Evolutionary conservation across 2,888 invertebrate genomes (phyloP).

Genomic region (Tenthredo notha): DNA sequence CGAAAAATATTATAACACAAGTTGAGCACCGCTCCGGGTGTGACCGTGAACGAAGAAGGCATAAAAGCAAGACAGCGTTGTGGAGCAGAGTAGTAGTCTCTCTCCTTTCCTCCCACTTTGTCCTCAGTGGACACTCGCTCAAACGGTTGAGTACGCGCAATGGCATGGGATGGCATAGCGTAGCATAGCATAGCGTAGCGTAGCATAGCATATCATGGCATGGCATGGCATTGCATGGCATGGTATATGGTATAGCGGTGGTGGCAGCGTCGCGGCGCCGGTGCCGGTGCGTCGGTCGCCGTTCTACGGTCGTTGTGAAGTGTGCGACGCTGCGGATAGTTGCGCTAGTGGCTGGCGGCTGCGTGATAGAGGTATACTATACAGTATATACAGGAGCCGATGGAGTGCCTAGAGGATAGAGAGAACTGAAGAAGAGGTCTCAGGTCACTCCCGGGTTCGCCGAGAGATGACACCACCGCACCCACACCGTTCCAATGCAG

Average conservation of each 20-base stretch:
- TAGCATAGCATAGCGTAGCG: neutral
- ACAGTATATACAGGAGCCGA: conserved; percentile 26
- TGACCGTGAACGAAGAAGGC: conserved; percentile 77
- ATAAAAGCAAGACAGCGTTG: conserved; percentile 73
- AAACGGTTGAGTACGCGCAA: conserved; percentile 44
- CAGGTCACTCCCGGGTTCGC: conserved; percentile 71
- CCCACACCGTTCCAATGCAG: conserved; percentile 65
- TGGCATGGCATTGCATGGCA: neutral
- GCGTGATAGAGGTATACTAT: conserved; percentile 8
- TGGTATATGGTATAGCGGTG: neutral
- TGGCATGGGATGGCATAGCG: neutral
- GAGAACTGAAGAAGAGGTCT: conserved; percentile 43
- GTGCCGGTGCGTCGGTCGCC: conserved; percentile 4
- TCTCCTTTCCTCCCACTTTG: conserved; percentile 64
- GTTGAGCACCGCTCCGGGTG: conserved; percentile 74
- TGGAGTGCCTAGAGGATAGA: conserved; percentile 50
- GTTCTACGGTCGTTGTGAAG: conserved; percentile 22
- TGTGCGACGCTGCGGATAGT: conserved; percentile 46
- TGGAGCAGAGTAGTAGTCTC: conserved; percentile 69
- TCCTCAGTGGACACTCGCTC: conserved; percentile 49
- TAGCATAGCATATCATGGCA: neutral
- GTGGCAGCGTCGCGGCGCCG: conserved; percentile 39
- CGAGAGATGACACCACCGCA: conserved; percentile 76
- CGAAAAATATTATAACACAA: neutral
- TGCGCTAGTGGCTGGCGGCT: conserved; percentile 42